Base-by-base conservation (phyloP, 1,140 invertebrate genomes). In the Caenorhabditis tropicalis region DNA sequence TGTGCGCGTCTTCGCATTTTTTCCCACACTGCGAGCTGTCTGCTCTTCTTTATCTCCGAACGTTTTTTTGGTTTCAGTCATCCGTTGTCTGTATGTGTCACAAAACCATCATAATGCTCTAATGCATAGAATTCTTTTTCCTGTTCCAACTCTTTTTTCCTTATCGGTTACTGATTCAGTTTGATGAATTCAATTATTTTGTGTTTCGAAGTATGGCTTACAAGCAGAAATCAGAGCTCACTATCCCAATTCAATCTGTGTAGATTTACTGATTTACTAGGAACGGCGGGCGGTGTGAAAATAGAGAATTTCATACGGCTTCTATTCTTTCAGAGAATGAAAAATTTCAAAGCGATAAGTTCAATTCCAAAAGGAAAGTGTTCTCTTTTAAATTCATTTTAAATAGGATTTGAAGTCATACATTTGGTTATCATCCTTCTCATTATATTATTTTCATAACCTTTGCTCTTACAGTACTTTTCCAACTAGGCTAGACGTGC, bases 1-100 rank as follows among this genome's bases (percentile, higher is more conserved):
- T 33, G 36, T 65, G 58, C 58, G 58, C 58, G 31, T 65, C 58
- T 65, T 33, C 58, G 29, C 1, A 27, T 65, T 65, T 65, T n/a
- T 65, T 65, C 58, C 31, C 58, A 65, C 29, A 65, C 58, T 65
- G 33, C 16, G 36, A 65, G 31, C 58, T 65, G 58, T 65, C 58
- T 65, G 36, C 58, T 33, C 29, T 65, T 65, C 58, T 65, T 65
- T 65, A 65, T 65, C 58, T 65, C 58, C 36, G 29, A 36, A 15
- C 58, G 19, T 0, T 33, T 65, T 65, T 65, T 65, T 36, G 58
- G 58, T 65, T 65, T 65, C 58, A 65, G 58, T 24, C 24, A 19
- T n/a, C n/a, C n/a, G n/a, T n/a, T n/a, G n/a, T n/a, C n/a, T n/a
- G 24, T 10, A 10, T 56, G 53, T 56, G 53, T 27, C 24, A 24